Evolutionary conservation across 2,888 invertebrate genomes (phyloP), one percentile per base, ranked within the genome.

Genomic region (Hesperia comma): DNA sequence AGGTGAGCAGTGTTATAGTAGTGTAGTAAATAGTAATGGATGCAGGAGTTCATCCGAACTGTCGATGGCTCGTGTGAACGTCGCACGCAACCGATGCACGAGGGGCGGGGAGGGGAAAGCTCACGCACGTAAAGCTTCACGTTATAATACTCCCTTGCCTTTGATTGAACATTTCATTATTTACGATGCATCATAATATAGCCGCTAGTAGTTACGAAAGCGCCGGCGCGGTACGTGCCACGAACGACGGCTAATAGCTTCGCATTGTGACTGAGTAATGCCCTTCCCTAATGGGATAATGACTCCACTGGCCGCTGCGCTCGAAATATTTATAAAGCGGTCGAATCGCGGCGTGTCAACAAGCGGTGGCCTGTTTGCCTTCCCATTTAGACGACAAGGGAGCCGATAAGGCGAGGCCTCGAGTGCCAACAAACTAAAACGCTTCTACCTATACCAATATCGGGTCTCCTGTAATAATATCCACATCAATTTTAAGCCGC

Each of bases 211-310:
- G 56, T 60, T 53, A 54, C 10, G 40, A 49, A 49, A 49, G 58
- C 62, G 37, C 49, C 19, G 40, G 17, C 61, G 60, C 43, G 33
- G 54, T 68, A 58, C 67, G 69, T 75, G 75, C 75, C 70, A 73
- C 79, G 76, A 77, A 74, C 79, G 75, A 75, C 77, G 77, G 76
- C 80, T 85, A 85, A 87, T 85, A 86, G 86, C 84, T 80, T 80
- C 82, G 83, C 86, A 86, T 88, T 88, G 84, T 85, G 83, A 82
- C 84, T 87, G 87, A 90, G 85, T 88, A 86, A 89, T 88, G 86
- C 84, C 82, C 85, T 88, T 81, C 84, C 87, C 82, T 90, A 91
- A 91, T 90, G 88, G 88, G 87, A 88, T 90, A 90, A 90, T 90
- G 84, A 86, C 85, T 73, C 70, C 68, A 74, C 72, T 72, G 79